Base-by-base conservation (phyloP, 2,888 invertebrate genomes). In the Schizotus pectinicornis region DNA sequence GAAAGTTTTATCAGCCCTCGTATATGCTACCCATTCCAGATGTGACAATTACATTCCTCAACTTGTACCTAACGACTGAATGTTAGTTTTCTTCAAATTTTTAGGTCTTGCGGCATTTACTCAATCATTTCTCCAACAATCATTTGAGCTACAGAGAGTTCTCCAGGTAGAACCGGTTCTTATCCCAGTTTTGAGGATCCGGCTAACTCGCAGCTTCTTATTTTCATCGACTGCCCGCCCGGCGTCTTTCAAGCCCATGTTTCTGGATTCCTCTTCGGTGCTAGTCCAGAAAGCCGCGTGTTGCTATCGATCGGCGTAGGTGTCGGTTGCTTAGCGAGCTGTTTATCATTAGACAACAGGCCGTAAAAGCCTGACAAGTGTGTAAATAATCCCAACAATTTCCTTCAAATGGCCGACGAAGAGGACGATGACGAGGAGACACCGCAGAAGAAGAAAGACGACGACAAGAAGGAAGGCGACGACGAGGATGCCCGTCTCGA, bases 401-500 rank as follows among this genome's bases (percentile, higher is more conserved):
- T 14, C 14, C 5, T 14, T 34, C 7, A 35, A 43, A 61, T 61
- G 50, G 73, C 66, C 47, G 68, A 73, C 37, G 60, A 62, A 1
- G 53, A 53, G 3, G 61, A 59, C 8, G 46, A 45, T 13, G 58
- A 50, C 11, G 47, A 63, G 35, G 48, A 64, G 38, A 67, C 66
- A 56, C 76, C 76, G 71, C 67, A 62, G 9, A 75, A 77, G 13
- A 78, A 79, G 59, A 78, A 67, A 45, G 63, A 77, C 55, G 75
- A 75, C 3, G 74, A 75, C 1, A 74, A 76, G 8, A 52, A 31
- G 6, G 50, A 36, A 11, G 74, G 72, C 0, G 78, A 78, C n/a
- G 84, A 83, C 1, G 81, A 83, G 45, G 95, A 95, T 80, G 80
- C 82, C 47, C 86, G 95, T 14, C 80, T 94, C 58, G 90, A 92